Evolutionary conservation across 2,113 vertebrate genomes (phyloP).

Genomic region (Monarcha castaneiventris): DNA sequence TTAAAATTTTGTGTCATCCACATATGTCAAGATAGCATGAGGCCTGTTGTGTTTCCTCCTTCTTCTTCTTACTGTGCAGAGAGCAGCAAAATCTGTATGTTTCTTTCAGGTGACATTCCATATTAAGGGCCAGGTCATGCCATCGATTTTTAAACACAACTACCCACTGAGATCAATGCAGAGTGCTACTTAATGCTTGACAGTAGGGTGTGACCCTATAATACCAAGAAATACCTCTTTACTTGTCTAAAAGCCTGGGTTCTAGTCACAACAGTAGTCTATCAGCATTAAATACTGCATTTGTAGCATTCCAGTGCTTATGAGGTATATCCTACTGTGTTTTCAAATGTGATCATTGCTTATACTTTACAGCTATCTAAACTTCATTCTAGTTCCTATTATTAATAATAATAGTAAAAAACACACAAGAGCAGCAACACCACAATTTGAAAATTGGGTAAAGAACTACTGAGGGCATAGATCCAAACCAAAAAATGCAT

Average conservation of each 20-base stretch:
- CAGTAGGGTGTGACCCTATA: not conserved
- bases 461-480: not conserved
- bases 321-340: not conserved
- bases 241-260: not conserved
- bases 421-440: not conserved
- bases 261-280: not conserved
- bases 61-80: not conserved
- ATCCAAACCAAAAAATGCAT: not conserved
- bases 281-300: constrained; percentile 16
- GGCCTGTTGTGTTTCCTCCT: not conserved
- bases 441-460: not conserved
- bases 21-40: not conserved
- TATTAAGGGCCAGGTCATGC: constrained; percentile 9
- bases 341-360: not conserved
- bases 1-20: not conserved
- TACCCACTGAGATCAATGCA: constrained; percentile 42
- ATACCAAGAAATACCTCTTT: constrained; percentile 28
- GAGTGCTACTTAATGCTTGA: not conserved
- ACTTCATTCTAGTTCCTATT: not conserved
- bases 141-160: constrained; percentile 47
- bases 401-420: not conserved
- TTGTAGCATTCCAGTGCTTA: constrained; percentile 11
- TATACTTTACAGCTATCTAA: not conserved
- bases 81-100: not conserved
- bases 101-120: not conserved